Evolutionary conservation across 1,140 invertebrate species (phyloP).

Genomic region (Drosophila pseudoobscura): DNA sequence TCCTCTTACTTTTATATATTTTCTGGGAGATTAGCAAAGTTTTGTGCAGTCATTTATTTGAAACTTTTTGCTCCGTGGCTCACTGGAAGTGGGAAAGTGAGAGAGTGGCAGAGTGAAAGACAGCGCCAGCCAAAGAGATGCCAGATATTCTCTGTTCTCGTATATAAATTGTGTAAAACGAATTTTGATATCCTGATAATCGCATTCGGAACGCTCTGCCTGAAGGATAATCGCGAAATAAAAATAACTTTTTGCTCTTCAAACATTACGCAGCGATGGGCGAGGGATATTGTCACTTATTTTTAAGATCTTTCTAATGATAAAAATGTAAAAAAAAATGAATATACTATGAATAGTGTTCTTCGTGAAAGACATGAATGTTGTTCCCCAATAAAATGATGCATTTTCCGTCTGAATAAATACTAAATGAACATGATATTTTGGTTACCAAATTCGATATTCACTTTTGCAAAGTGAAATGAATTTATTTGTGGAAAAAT

Average conservation of each 20-base stretch:
- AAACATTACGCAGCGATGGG: no score
- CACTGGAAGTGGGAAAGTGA: conserved; percentile 3
- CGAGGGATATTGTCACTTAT: no score
- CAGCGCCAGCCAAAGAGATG: not conserved
- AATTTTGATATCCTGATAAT: conserved; percentile 48
- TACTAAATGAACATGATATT: not conserved
- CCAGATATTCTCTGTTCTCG: not conserved
- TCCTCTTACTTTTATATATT: conserved; percentile 28
- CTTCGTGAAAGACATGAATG: no score
- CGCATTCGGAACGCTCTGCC: conserved; percentile 31
- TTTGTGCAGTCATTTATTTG: conserved; percentile 69
- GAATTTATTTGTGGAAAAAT: conserved; percentile 41
- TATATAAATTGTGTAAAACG: no score
- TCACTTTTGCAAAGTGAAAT: conserved; percentile 4
- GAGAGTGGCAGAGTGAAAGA: not conserved
- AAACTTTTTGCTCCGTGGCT: conserved; percentile 48
- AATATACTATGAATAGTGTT: no score
- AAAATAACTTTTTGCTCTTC: not conserved
- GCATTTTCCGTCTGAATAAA: not conserved
- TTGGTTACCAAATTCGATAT: not conserved
- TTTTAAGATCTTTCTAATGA: no score
- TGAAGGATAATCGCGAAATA: conserved; percentile 12
- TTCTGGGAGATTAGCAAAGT: conserved; percentile 70
- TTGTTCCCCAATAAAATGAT: no score
- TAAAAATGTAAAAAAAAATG: no score